Evolutionary conservation across 1,140 invertebrate species (phyloP).

Genomic region (Papilio polyxenes): DNA sequence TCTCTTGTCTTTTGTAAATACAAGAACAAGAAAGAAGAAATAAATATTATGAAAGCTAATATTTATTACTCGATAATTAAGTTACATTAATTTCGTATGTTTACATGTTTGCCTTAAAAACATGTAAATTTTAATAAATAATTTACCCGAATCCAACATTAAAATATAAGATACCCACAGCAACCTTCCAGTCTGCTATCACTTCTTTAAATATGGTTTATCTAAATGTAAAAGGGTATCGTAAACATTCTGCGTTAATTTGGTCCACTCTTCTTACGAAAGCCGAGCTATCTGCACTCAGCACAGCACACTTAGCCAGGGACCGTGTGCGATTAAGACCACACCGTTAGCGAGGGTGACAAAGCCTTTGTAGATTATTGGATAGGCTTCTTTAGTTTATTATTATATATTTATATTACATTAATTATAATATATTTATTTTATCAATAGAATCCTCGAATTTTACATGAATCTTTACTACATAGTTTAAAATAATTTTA

Average conservation of each 20-base stretch:
- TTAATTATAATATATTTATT: too few relatives aligned
- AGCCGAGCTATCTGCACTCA: conserved; percentile 28
- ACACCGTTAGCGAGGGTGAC: conserved; percentile 30
- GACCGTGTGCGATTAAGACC: conserved; percentile 34
- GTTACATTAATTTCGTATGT: too few relatives aligned
- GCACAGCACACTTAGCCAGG: conserved; percentile 22
- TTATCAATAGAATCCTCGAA: not conserved
- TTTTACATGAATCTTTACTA: too few relatives aligned
- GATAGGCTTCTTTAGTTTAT: not conserved
- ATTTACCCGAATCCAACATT: too few relatives aligned
- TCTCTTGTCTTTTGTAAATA: too few relatives aligned
- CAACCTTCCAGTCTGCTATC: not conserved
- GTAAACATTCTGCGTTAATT: conserved; percentile 20
- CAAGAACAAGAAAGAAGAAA: too few relatives aligned
- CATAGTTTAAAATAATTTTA: too few relatives aligned
- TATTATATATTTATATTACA: not conserved
- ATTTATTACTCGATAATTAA: too few relatives aligned
- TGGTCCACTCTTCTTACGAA: conserved; percentile 29
- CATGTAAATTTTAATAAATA: not conserved
- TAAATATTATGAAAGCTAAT: too few relatives aligned
- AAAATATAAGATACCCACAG: too few relatives aligned
- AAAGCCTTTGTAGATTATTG: not conserved
- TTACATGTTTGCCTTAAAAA: too few relatives aligned
- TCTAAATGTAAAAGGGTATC: conserved; percentile 35
- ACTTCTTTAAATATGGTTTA: not conserved